These are phyloP conservation scores for Clitarchus hookeri DNA, from an alignment of 2,888 invertebrate genomes.

Conservation along the genomic window DNA sequence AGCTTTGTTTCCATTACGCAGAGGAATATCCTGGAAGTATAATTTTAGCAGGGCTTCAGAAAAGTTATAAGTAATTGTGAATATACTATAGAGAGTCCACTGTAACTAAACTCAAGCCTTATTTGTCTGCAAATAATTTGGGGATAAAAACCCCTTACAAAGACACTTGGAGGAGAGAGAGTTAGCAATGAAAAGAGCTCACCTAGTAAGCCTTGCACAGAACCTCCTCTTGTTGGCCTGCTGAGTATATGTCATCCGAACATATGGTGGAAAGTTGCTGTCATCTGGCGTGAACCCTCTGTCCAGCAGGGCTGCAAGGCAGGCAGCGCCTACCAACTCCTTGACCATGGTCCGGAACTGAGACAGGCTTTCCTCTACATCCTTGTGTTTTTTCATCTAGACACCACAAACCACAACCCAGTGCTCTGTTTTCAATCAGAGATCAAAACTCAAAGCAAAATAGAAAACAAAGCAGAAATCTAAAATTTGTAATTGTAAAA, in stretches of 20 bases:
- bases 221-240: conserved; percentile 82
- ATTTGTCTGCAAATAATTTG: no score
- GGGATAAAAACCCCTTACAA: no score
- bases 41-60: no score
- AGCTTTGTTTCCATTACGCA: no score
- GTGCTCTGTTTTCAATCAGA: neutral
- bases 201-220: conserved; percentile 77
- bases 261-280: conserved; percentile 55
- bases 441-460: no score
- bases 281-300: conserved; percentile 83
- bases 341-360: conserved; percentile 60
- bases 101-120: no score
- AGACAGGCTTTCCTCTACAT: conserved; percentile 52
- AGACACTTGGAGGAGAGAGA: no score
- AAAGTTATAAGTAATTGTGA: no score
- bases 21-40: no score
- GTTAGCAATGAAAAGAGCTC: neutral
- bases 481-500: no score
- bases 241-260: conserved; percentile 84
- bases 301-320: conserved; percentile 72
- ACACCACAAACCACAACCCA: conserved; percentile 41
- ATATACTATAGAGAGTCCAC: no score
- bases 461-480: no score
- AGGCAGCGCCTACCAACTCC: conserved; percentile 69
- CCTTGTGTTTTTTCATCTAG: conserved; percentile 59